Base-by-base conservation (phyloP, 1,140 invertebrate genomes). In the Maconellicoccus hirsutus region DNA sequence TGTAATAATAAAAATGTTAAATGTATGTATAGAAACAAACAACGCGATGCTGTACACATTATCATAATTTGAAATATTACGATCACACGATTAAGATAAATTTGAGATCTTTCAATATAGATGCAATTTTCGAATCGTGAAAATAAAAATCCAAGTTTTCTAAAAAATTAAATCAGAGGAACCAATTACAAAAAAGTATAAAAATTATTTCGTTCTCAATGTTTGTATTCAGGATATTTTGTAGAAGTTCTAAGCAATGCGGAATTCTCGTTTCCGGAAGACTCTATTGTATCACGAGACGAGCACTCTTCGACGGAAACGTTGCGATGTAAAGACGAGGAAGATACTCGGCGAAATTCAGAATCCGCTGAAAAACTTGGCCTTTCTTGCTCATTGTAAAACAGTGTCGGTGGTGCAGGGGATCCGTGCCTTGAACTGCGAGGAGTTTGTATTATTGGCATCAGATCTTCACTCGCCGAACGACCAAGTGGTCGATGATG, bases 181-280 rank as follows among this genome's bases (percentile, higher is more conserved):
- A 52, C 42, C n/a, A 52, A 52, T 52, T 66, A 66, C 16, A 23
- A 1, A 26, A 66, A 26, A 66, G 61, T 66, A 66, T 66, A 25
- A 26, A 66, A 66, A 23, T 59, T 8, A 8, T 25, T 25, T 66
- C 52, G 16, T 23, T 66, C 8, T 59, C 39, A 70, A 21, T 70
- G 70, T 59, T 70, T 70, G 22, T 70, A 70, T 23, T 70, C 70
- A n/a, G 70, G 70, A 52, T 70, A 70, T 52, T 70, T 70, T 19
- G 22, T 59, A 16, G 33, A 38, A 7, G 70, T 23, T 33, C 70
- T 25, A 10, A 70, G 33, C 14, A 70, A 52, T n/a, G 70, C 70
- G n/a, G 70, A 70, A 8, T 70, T 38, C 33, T 70, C 70, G 22
- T 70, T 70, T 8, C 70, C 70, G 33, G 70, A 70, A 12, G 70